Conservation (phyloP, 1,140 invertebrate genomes). For the Drosophila auraria region DNA sequence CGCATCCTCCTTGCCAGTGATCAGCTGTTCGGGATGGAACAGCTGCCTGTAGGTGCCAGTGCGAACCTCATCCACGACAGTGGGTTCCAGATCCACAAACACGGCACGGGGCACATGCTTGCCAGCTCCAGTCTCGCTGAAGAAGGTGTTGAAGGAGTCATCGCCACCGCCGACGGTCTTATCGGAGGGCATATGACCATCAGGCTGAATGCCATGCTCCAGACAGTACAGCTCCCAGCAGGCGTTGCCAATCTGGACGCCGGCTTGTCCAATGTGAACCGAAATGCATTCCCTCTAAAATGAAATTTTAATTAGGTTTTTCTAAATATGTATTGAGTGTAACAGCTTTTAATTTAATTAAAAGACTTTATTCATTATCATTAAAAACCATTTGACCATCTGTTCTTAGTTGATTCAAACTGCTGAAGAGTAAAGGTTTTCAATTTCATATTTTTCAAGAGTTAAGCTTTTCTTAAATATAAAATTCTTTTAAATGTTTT, state of each 20-base stretch:
- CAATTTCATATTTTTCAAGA: no score
- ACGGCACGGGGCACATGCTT: conserved; percentile 94
- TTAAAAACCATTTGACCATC: not conserved
- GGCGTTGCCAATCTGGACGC: conserved; percentile 91
- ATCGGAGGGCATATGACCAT: conserved; percentile 91
- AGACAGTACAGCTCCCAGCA: conserved; percentile 87
- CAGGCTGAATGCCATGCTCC: conserved; percentile 93
- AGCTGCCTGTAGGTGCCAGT: conserved; percentile 93
- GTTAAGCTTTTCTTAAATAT: not conserved
- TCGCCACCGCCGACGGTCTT: conserved; percentile 89
- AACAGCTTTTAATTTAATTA: not conserved
- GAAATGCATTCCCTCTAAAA: conserved; percentile 87
- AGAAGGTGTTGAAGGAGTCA: conserved; percentile 94
- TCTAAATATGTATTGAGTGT: not conserved
- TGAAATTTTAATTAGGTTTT: not conserved
- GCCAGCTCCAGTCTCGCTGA: conserved; percentile 94
- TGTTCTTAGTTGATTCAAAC: not conserved
- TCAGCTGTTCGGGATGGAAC: conserved; percentile 94
- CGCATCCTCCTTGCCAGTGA: conserved; percentile 95
- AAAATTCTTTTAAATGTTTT: no score
- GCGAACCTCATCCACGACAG: conserved; percentile 94
- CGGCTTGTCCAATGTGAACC: conserved; percentile 91
- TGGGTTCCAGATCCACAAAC: conserved; percentile 95
- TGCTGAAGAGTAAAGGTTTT: no score
- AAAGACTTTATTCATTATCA: not conserved